Base-by-base conservation (phyloP, 2,113 vertebrate genomes). In the Acinonyx jubatus region DNA sequence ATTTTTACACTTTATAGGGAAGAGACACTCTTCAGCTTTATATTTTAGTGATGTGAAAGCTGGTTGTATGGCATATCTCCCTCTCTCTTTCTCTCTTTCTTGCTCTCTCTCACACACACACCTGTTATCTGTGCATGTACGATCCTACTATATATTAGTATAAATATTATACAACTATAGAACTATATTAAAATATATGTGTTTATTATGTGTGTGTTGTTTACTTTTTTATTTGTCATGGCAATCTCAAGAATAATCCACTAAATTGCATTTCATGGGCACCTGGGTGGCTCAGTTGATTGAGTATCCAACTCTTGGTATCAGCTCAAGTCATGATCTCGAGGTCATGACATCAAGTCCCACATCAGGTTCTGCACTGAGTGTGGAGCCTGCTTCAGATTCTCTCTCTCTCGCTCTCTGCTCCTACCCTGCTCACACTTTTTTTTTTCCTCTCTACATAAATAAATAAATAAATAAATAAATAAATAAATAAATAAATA, bases 401-500 rank as follows among this genome's bases (percentile, higher is more conserved):
- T 61, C 57, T 61, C 55, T 23, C 19, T 57, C 57, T 61, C 21
- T 61, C 57, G 9, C 21, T 61, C 8, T 61, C 21, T 61, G 57
- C 21, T 8, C 57, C 57, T 61, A 61, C 8, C 19, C 57, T 61
- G 57, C 57, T 61, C 21, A 23, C 57, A 61, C 21, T 61, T 61
- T 61, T 61, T 61, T 19, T 45, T 21, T 61, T 3, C 23, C 57
- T 61, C 57, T 25, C 2, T 45, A 45, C 45, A 45, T 45, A 23
- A 7, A 57, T 21, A 57, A 9, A 61, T 3, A 23, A 55, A 4
- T 2, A 55, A 55, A 57, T 8, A 19, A 61, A 61, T 6, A 23
- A 21, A 61, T 3, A 61, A 23, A 61, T 0, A 23, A 61, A 57
- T 0, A 19, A 55, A 4, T 0, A 57, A 57, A 57, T 1, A 19